Percentiles rank a stretch among this genome's conserved stretches.
phyloP scores from a whole-genome alignment of 2,797 vertebrate species.

The Austrolebias charrua region DNA sequence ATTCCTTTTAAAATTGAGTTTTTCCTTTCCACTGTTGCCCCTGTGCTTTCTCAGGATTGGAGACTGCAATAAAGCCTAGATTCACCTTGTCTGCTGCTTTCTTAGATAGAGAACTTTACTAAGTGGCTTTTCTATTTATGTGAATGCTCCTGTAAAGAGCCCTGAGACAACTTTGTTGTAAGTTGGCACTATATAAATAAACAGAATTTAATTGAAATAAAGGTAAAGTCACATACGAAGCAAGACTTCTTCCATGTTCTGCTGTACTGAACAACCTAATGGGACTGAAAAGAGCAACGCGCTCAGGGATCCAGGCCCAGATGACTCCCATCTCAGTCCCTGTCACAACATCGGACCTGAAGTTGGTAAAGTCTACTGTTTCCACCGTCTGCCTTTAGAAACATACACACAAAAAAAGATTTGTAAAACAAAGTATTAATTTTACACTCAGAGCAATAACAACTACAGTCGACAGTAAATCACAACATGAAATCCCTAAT shows the following conservation, averaged over 20 bases:
- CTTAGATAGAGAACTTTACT: too few species aligned
- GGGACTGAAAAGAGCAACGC: conserved; percentile 86
- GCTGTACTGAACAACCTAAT: conserved; percentile 79
- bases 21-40: too few species aligned
- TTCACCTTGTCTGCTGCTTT: too few species aligned
- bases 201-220: too few species aligned
- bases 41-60: too few species aligned
- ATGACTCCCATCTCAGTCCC: conserved; percentile 85
- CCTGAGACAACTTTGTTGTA: too few species aligned
- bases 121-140: too few species aligned
- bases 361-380: conserved; percentile 79
- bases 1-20: too few species aligned
- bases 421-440: background rate
- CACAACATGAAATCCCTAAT: too few species aligned
- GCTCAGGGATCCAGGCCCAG: conserved; percentile 91
- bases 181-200: too few species aligned
- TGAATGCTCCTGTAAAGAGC: too few species aligned
- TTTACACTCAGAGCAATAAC: background rate
- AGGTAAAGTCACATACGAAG: conserved; percentile 74
- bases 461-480: background rate
- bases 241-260: conserved; percentile 80
- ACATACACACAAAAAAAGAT: conserved; percentile 17
- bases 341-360: conserved; percentile 81
- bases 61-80: too few species aligned
- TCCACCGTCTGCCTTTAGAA: conserved; percentile 77